phyloP scores from a whole-genome alignment of 2,797 vertebrate species.

The Poeciliopsis presidionis region DNA sequence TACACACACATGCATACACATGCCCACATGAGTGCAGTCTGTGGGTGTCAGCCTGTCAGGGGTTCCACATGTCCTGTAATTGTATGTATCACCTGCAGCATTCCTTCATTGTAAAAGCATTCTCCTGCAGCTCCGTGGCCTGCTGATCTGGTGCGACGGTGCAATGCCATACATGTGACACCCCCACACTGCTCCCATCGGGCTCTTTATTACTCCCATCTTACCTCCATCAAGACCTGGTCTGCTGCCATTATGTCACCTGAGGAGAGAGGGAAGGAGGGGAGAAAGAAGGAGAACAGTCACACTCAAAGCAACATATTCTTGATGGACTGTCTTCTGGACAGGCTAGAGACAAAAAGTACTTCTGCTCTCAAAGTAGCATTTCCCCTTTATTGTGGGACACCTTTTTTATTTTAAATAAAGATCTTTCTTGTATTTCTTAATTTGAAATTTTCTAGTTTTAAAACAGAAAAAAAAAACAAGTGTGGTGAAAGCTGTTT shows the following conservation, averaged over 20 bases:
- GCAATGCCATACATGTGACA: constrained; percentile 68
- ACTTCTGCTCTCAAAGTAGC: constrained; percentile 53
- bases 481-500: constrained; percentile 17
- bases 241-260: constrained; percentile 75
- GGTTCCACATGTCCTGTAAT: constrained; percentile 82
- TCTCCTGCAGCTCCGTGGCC: constrained; percentile 72
- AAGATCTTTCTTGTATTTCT: constrained; percentile 36
- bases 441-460: constrained; percentile 33
- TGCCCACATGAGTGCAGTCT: constrained; percentile 50
- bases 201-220: constrained; percentile 75
- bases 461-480: not conserved
- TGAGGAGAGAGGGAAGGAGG: constrained; percentile 61
- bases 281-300: constrained; percentile 74
- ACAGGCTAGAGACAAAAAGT: constrained; percentile 62
- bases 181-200: constrained; percentile 65
- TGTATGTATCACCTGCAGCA: constrained; percentile 82
- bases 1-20: constrained; percentile 1
- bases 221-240: constrained; percentile 72
- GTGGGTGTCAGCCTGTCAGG: constrained; percentile 79
- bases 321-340: constrained; percentile 65
- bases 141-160: constrained; percentile 66
- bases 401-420: constrained; percentile 44
- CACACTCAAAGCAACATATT: constrained; percentile 70
- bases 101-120: constrained; percentile 78
- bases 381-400: constrained; percentile 55